These are phyloP conservation scores for Anorthoa munda DNA, from an alignment of 2,888 invertebrate genomes.

Conservation along the genomic window DNA sequence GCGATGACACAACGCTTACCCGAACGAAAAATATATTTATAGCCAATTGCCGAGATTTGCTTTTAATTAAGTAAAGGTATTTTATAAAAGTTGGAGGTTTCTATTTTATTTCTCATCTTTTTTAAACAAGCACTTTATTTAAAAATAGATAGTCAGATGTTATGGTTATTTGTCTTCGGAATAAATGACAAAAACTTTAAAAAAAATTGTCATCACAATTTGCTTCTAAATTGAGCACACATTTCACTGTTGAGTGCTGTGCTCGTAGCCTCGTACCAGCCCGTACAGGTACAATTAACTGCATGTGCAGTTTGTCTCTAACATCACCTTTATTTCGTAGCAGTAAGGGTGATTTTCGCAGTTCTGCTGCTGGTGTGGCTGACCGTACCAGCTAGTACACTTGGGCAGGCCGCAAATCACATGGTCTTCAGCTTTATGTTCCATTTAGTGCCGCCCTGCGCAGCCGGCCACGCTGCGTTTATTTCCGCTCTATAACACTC, in stretches of 20 bases:
- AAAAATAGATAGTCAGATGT: background rate
- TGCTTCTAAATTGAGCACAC: slow-evolving; percentile 35
- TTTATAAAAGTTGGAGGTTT: slow-evolving; percentile 20
- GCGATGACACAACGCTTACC: slow-evolving; percentile 59
- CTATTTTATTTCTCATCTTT: background rate
- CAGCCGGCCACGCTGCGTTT: slow-evolving; percentile 56
- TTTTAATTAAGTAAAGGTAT: slow-evolving; percentile 61
- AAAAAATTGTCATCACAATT: slow-evolving; percentile 28
- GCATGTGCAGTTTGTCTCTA: background rate
- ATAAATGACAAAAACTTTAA: background rate
- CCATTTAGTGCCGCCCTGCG: slow-evolving; percentile 58
- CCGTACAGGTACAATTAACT: slow-evolving; percentile 42
- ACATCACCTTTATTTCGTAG: slow-evolving; percentile 3
- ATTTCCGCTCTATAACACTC: slow-evolving; percentile 61
- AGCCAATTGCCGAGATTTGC: slow-evolving; percentile 52
- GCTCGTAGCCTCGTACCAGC: slow-evolving; percentile 34
- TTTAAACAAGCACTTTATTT: background rate
- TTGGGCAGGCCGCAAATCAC: slow-evolving; percentile 60
- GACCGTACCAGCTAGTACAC: slow-evolving; percentile 31
- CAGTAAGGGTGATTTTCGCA: slow-evolving; percentile 5
- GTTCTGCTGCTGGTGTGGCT: background rate
- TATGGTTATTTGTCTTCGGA: background rate
- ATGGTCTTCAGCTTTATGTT: slow-evolving; percentile 65
- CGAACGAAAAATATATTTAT: slow-evolving; percentile 54
- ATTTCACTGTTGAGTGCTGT: slow-evolving; percentile 44